Evolutionary conservation across 2,797 vertebrate genomes (phyloP).

Genomic region (Denticeps clupeoides): DNA sequence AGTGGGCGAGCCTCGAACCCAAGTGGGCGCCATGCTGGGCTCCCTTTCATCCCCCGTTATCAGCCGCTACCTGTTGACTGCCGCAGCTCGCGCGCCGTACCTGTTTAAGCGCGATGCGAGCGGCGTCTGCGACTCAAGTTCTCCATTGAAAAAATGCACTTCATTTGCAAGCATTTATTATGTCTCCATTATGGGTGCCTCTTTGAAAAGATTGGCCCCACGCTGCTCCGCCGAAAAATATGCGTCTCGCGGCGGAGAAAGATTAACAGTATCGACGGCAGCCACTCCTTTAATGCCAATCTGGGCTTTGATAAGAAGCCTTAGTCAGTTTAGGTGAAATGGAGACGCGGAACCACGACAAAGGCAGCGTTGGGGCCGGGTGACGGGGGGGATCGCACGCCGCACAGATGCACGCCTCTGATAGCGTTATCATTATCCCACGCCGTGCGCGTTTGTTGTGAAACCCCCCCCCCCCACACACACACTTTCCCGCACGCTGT

Average conservation of each 20-base stretch:
- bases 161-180: conserved; percentile 37
- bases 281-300: conserved; percentile 40
- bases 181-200: conserved; percentile 42
- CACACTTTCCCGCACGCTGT: conserved; percentile 28
- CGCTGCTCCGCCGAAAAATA: no score
- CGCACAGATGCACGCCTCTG: not conserved
- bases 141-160: conserved; percentile 40
- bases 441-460: no score
- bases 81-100: conserved; percentile 20
- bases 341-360: conserved; percentile 33
- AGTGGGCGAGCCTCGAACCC: no score
- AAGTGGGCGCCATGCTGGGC: no score
- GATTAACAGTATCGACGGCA: conserved; percentile 49
- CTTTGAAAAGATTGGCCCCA: conserved; percentile 38
- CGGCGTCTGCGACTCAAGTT: conserved; percentile 45
- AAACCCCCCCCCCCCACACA: not conserved
- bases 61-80: conserved; percentile 10
- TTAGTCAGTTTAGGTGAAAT: conserved; percentile 32
- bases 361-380: conserved; percentile 28
- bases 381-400: conserved; percentile 5
- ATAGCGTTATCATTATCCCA: conserved; percentile 29
- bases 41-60: conserved; percentile 10
- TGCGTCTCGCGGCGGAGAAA: conserved; percentile 37
- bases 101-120: conserved; percentile 41
- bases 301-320: conserved; percentile 39